These are phyloP conservation scores for Paralinhomoeus sp. DNA, from an alignment of 2,888 invertebrate genomes.

Conservation along the genomic window DNA sequence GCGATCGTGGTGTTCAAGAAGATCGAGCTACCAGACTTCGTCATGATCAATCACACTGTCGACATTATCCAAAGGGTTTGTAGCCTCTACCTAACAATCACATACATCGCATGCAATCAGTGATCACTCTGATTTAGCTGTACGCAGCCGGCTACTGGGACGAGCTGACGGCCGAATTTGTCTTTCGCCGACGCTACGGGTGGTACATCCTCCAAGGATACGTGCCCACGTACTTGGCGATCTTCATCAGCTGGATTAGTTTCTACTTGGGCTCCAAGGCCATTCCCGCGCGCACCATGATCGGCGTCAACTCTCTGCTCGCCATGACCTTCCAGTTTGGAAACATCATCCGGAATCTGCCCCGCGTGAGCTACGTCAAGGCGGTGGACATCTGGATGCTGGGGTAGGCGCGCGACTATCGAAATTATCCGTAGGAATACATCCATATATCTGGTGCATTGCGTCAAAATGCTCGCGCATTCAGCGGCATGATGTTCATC, in stretches of 20 bases:
- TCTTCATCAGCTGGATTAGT: conserved; percentile 25
- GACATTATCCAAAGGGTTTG: no score
- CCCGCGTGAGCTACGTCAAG: conserved; percentile 23
- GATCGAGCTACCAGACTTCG: conserved; percentile 22
- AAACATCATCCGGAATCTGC: conserved; percentile 24
- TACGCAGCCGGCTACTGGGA: conserved; percentile 25
- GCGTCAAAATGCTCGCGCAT: no score
- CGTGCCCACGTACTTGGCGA: conserved; percentile 23
- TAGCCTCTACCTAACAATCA: no score
- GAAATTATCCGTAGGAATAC: no score
- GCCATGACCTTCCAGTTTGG: conserved; percentile 26
- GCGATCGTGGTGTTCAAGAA: conserved; percentile 18
- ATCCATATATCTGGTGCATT: no score
- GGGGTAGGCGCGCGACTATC: conserved; percentile 7
- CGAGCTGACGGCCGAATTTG: conserved; percentile 20
- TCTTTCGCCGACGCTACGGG: conserved; percentile 21
- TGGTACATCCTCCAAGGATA: conserved; percentile 25
- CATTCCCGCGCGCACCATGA: conserved; percentile 25
- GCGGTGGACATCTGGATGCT: conserved; percentile 23
- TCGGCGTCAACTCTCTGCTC: conserved; percentile 23
- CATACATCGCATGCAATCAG: no score
- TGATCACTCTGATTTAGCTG: no score
- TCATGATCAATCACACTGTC: conserved; percentile 15
- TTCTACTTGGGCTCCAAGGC: conserved; percentile 24
- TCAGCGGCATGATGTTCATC: conserved; percentile 23